Conservation (phyloP, 1,140 invertebrate genomes). For the Drosophila truncata region DNA sequence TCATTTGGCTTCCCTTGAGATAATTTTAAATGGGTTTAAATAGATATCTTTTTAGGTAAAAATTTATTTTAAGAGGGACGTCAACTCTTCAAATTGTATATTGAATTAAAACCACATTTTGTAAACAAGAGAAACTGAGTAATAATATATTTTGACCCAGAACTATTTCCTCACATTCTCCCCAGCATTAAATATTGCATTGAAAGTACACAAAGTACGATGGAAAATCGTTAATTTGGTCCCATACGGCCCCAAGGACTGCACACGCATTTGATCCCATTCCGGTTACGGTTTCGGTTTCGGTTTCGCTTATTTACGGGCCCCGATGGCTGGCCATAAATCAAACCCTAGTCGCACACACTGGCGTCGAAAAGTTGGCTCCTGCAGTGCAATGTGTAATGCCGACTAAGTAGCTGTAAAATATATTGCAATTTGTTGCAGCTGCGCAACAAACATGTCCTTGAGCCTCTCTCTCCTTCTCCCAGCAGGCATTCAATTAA, state of each 20-base stretch:
- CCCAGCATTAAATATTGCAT: not conserved
- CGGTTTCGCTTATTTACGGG: conserved; percentile 47
- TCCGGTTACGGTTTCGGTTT: conserved; percentile 18
- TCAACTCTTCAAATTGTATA: too few relatives aligned
- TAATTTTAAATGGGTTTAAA: not conserved
- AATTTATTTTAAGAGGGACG: too few relatives aligned
- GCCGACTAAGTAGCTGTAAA: conserved; percentile 50
- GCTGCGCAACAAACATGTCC: conserved; percentile 39
- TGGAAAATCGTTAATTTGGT: conserved; percentile 9
- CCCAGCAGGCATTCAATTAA: conserved; percentile 59
- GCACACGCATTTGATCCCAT: conserved; percentile 21
- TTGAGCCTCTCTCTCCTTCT: conserved; percentile 19
- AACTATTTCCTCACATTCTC: not conserved
- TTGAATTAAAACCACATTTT: too few relatives aligned
- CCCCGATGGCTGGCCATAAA: conserved; percentile 49
- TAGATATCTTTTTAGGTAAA: too few relatives aligned
- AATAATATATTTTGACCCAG: not conserved
- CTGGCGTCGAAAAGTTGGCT: conserved; percentile 49
- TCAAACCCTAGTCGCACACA: conserved; percentile 53
- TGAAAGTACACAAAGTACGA: not conserved
- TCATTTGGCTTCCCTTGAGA: conserved; percentile 11
- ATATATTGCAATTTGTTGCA: conserved; percentile 71
- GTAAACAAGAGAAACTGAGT: too few relatives aligned
- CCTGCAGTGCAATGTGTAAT: conserved; percentile 42
- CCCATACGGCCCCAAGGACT: not conserved